These are phyloP conservation scores for Orthosia gracilis DNA, from an alignment of 2,888 invertebrate genomes.

Conservation along the genomic window DNA sequence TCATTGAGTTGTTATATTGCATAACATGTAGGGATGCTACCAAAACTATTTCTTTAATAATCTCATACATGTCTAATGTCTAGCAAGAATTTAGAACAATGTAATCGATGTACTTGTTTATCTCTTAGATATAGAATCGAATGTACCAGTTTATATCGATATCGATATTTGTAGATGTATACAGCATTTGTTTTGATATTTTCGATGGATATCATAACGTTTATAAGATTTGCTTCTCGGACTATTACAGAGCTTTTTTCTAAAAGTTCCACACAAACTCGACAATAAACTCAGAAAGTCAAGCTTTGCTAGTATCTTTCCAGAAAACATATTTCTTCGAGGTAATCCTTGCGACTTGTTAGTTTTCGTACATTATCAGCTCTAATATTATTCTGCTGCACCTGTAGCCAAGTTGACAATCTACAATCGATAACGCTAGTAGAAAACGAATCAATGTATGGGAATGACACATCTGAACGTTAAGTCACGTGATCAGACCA, in stretches of 20 bases:
- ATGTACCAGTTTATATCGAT: background rate
- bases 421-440: too few species aligned
- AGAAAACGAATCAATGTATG: too few species aligned
- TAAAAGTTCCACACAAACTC: background rate
- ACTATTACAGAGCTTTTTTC: background rate
- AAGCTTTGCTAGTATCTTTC: background rate
- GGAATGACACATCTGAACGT: too few species aligned
- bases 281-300: background rate
- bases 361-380: too few species aligned
- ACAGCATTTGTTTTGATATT: background rate
- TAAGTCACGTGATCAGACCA: too few species aligned
- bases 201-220: background rate
- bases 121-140: background rate
- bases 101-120: background rate
- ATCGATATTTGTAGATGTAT: background rate
- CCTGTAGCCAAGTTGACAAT: too few species aligned
- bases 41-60: conserved; percentile 10
- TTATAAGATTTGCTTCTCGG: background rate
- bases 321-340: background rate
- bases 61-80: conserved; percentile 8
- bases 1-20: conserved; percentile 72
- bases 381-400: conserved; percentile 4
- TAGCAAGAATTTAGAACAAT: background rate
- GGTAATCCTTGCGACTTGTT: background rate
- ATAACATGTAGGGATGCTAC: conserved; percentile 60